phyloP scores from a whole-genome alignment of 2,797 vertebrate species.

The Rhinichthys osculus region DNA sequence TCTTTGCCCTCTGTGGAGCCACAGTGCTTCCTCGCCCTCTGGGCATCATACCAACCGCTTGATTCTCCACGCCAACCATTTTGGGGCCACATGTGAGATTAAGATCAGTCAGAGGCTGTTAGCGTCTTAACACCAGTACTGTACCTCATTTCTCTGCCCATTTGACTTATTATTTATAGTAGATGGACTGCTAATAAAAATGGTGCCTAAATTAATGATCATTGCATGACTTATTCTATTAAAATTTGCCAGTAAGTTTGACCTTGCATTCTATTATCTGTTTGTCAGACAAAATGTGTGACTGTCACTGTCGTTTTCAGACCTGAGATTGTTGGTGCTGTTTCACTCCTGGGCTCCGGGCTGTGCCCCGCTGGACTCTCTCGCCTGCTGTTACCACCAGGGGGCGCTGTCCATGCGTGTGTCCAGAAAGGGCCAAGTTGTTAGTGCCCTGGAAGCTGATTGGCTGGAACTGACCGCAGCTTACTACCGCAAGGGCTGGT shows the following conservation, averaged over 20 bases:
- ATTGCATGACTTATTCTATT: background rate
- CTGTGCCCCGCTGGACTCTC: conserved; percentile 79
- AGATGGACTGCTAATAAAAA: background rate
- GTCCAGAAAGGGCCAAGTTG: conserved; percentile 88
- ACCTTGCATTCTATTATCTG: background rate
- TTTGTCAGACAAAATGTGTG: background rate
- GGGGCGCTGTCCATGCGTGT: conserved; percentile 91
- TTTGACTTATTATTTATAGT: background rate
- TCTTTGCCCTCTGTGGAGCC: background rate
- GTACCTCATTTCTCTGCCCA: background rate
- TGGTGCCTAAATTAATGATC: background rate
- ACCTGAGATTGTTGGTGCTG: conserved; percentile 79
- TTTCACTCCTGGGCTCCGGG: conserved; percentile 82
- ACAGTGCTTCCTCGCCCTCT: conserved; percentile 5
- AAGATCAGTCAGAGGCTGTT: conserved; percentile 12
- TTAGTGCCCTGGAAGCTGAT: conserved; percentile 93
- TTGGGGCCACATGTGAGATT: background rate
- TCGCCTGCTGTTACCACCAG: conserved; percentile 91
- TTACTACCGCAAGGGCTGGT: conserved; percentile 94
- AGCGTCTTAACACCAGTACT: background rate
- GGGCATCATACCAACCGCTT: conserved; percentile 36
- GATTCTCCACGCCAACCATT: background rate
- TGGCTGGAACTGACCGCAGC: conserved; percentile 94
- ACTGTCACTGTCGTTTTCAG: conserved; percentile 60
- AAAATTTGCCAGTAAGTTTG: background rate